Percentiles rank a stretch among this genome's conserved stretches.
Evolutionary conservation across 2,797 vertebrate genomes (phyloP).

Genomic region (Gephyroberyx darwinii): DNA sequence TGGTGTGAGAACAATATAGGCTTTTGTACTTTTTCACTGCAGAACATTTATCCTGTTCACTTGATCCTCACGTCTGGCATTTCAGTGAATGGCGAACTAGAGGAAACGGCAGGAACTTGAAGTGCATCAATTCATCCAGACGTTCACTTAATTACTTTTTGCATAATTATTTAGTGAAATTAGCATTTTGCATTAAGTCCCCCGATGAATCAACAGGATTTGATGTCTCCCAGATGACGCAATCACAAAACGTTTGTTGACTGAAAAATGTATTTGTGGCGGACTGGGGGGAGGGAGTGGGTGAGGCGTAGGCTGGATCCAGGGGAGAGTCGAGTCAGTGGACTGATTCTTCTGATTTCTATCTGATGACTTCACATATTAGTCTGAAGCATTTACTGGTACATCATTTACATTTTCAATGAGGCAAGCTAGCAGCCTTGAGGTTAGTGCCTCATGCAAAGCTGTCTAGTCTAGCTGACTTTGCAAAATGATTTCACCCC

Average conservation of each 20-base stretch:
- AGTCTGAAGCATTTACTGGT: neutral
- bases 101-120: neutral
- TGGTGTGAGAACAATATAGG: neutral
- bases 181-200: neutral
- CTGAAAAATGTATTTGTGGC: neutral
- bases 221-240: neutral
- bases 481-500: conserved; percentile 43
- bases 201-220: neutral
- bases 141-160: neutral
- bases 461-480: conserved; percentile 33
- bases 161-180: neutral
- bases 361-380: neutral
- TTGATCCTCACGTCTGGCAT: neutral
- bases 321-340: no score
- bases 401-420: conserved; percentile 48
- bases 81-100: neutral
- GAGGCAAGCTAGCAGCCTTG: conserved; percentile 39
- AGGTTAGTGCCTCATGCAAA: conserved; percentile 23
- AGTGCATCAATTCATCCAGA: neutral
- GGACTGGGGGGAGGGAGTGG: no score
- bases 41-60: neutral
- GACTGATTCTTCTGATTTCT: no score
- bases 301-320: no score
- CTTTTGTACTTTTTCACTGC: neutral
- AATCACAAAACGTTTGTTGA: neutral